Evolutionary conservation across 2,113 vertebrate genomes (phyloP).

Genomic region (Sus scrofa): DNA sequence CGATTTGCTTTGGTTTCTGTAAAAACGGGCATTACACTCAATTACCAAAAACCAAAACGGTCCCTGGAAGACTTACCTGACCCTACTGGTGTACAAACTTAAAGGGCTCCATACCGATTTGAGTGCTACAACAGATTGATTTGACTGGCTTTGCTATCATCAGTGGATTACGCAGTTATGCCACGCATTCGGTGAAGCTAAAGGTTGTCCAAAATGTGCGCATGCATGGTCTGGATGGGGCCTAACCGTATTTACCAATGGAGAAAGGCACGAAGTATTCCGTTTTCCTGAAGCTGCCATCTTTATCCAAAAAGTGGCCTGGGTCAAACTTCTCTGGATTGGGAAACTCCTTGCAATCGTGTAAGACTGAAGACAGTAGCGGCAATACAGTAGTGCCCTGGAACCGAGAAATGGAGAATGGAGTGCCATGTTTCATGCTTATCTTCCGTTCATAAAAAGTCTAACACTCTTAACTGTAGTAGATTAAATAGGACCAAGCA

Average conservation of each 20-base stretch:
- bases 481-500: neutral
- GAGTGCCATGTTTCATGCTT: neutral
- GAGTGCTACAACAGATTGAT: neutral
- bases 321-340: conserved; percentile 87
- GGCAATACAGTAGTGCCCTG: conserved; percentile 81
- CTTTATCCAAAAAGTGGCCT: conserved; percentile 86
- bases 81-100: neutral
- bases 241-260: conserved; percentile 79
- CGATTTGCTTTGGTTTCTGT: conserved; percentile 15
- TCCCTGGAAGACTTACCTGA: neutral
- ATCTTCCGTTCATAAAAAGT: neutral
- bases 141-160: neutral
- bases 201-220: neutral
- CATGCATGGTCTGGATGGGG: neutral
- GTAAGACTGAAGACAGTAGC: conserved; percentile 58
- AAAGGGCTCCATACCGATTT: neutral
- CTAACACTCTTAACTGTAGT: neutral
- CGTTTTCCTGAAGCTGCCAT: conserved; percentile 86
- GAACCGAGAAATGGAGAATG: neutral
- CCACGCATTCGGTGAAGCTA: neutral
- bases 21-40: conserved; percentile 7
- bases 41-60: neutral
- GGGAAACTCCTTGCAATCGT: conserved; percentile 83
- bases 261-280: conserved; percentile 87
- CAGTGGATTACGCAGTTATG: neutral